phyloP scores from a whole-genome alignment of 2,797 vertebrate species.

The Scolopax bukidnonensis region DNA sequence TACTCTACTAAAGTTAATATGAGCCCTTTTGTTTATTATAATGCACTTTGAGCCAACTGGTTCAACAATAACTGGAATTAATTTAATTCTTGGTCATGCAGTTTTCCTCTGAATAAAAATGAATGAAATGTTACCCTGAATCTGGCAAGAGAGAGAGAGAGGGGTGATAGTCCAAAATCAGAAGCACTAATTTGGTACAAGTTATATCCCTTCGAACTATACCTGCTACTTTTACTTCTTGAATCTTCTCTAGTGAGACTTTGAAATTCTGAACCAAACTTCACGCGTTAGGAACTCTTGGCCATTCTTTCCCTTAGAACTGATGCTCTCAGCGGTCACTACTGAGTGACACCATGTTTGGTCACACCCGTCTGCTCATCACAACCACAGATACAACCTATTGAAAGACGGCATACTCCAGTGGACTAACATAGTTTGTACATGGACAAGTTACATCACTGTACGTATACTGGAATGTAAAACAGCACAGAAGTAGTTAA shows the following conservation, averaged over 20 bases:
- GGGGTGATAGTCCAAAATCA: not conserved
- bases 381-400: not conserved
- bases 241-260: slow-evolving; percentile 30
- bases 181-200: not conserved
- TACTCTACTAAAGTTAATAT: not conserved
- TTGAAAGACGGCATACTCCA: not conserved
- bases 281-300: not conserved
- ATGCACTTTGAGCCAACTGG: not conserved
- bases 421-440: not conserved
- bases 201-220: not conserved
- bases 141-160: not conserved
- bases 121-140: not conserved
- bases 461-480: not conserved
- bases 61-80: not conserved
- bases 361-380: not conserved
- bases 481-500: not conserved
- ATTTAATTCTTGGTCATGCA: not conserved
- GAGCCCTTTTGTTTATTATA: slow-evolving; percentile 5
- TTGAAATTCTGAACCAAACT: not conserved
- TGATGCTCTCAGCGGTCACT: not conserved
- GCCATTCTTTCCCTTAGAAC: not conserved
- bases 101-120: slow-evolving; percentile 3
- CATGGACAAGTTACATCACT: not conserved
- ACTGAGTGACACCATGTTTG: not conserved
- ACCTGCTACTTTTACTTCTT: not conserved